Percentiles rank a stretch among this genome's conserved stretches.
Evolutionary conservation across 2,888 invertebrate genomes (phyloP).

Genomic region (Amiota minor): DNA sequence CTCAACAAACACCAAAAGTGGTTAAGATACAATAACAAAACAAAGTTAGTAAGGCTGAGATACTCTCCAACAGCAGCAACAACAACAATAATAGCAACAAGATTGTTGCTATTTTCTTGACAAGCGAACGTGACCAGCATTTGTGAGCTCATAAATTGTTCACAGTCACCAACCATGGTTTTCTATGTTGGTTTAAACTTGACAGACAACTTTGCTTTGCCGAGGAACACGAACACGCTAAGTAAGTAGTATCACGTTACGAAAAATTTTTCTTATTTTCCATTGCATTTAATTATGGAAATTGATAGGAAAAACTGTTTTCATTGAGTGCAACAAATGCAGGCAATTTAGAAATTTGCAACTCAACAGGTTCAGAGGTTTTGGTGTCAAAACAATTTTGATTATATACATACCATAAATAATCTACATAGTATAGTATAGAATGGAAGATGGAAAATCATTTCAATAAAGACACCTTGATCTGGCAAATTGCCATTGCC

Average conservation of each 20-base stretch:
- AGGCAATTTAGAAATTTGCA: background rate
- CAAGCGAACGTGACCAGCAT: background rate
- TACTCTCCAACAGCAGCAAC: background rate
- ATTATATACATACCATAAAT: no score
- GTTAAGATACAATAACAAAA: no score
- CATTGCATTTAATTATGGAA: constrained; percentile 50
- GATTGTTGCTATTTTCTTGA: background rate
- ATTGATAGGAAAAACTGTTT: constrained; percentile 31
- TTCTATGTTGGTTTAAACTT: constrained; percentile 20
- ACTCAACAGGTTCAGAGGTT: constrained; percentile 50
- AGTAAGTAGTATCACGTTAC: no score
- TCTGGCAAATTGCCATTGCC: no score
- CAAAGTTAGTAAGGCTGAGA: no score
- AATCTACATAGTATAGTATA: no score
- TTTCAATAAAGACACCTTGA: background rate
- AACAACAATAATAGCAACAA: no score
- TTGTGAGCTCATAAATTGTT: constrained; percentile 17
- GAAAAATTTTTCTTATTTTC: no score
- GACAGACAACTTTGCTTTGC: constrained; percentile 28
- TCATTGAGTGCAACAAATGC: background rate
- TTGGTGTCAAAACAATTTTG: constrained; percentile 45
- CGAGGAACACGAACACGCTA: no score
- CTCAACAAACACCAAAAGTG: background rate
- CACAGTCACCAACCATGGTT: background rate
- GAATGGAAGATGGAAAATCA: no score